phyloP scores from a whole-genome alignment of 2,797 vertebrate genomes.

The Parauchenoglanis punctatus region DNA sequence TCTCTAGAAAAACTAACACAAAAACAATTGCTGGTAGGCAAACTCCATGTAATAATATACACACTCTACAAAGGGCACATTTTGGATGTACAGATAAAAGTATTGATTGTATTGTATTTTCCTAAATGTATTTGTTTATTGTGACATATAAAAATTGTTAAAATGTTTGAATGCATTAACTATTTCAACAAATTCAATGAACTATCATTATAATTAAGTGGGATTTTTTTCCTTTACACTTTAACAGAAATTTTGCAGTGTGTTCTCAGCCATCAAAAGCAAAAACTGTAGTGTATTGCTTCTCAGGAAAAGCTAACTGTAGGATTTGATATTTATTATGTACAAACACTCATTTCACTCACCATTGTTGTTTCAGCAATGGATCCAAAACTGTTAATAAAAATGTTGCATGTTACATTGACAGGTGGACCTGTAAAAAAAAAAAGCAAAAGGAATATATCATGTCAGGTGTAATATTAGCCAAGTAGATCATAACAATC shows the following conservation, averaged over 20 bases:
- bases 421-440: slow-evolving; percentile 89
- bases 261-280: not conserved
- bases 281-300: not conserved
- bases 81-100: not conserved
- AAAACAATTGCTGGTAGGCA: not conserved
- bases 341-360: slow-evolving; percentile 64
- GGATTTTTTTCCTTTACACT: not conserved
- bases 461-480: slow-evolving; percentile 2
- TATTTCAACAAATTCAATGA: not conserved
- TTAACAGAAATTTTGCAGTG: not conserved
- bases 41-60: not conserved
- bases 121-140: not conserved
- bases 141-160: not conserved
- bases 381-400: slow-evolving; percentile 99
- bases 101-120: not conserved
- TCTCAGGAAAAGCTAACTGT: not conserved
- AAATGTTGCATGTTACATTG: slow-evolving; percentile 99
- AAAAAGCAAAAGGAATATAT: slow-evolving; percentile 34
- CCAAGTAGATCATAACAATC: not conserved
- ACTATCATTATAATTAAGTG: not conserved
- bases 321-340: not conserved
- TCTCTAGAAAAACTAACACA: not conserved
- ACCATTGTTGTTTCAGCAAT: slow-evolving; percentile 99
- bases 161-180: not conserved
- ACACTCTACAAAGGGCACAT: not conserved